These are phyloP conservation scores for Orussus abietinus DNA, from an alignment of 1,140 invertebrate genomes.

Conservation along the genomic window DNA sequence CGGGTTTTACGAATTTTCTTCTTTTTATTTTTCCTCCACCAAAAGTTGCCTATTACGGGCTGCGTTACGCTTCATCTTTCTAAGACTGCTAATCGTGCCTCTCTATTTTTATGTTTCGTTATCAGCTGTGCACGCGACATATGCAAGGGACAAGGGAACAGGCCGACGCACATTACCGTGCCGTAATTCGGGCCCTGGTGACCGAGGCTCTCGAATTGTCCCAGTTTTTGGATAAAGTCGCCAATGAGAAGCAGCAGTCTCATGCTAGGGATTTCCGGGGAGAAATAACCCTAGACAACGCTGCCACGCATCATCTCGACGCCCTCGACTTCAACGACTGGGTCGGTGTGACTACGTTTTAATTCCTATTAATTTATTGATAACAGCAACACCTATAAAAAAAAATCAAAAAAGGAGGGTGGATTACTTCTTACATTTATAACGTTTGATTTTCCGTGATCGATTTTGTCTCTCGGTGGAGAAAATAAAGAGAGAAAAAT, in stretches of 20 bases:
- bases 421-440: no score
- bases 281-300: conserved; percentile 33
- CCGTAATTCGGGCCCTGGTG: conserved; percentile 85
- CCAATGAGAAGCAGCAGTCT: conserved; percentile 41
- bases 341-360: conserved; percentile 57
- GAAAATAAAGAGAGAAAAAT: no score
- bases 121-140: conserved; percentile 67
- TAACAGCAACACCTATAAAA: conserved; percentile 19
- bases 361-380: conserved; percentile 26
- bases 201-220: conserved; percentile 86
- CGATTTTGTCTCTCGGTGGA: not conserved
- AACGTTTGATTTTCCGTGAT: conserved; percentile 3
- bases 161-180: conserved; percentile 81
- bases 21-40: not conserved
- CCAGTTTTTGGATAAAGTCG: conserved; percentile 82
- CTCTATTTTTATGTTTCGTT: conserved; percentile 23
- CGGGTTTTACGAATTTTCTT: not conserved
- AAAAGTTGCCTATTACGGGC: no score
- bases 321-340: conserved; percentile 81
- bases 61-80: no score
- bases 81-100: no score
- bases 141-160: conserved; percentile 55
- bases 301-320: conserved; percentile 65
- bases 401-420: no score
- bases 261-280: conserved; percentile 21